Percentiles rank a stretch among this genome's conserved stretches.
Conservation (phyloP, 1,140 invertebrate species). For the Holcopasites calliopsidis region DNA sequence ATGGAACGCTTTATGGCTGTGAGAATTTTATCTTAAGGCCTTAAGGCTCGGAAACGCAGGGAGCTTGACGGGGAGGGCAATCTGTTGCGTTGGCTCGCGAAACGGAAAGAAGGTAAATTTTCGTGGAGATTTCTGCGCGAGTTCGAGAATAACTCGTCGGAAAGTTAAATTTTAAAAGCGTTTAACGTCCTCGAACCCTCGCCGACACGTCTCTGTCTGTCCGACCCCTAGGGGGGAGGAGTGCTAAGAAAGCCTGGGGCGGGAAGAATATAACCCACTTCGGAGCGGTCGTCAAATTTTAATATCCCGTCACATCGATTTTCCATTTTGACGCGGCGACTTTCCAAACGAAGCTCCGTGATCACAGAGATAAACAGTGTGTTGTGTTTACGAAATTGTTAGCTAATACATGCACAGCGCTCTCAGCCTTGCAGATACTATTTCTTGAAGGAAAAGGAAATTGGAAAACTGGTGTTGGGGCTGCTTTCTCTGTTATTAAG, state of each 20-base stretch:
- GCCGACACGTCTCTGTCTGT: slow-evolving; percentile 29
- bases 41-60: background rate
- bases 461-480: no score
- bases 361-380: background rate
- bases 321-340: slow-evolving; percentile 48
- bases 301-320: slow-evolving; percentile 64
- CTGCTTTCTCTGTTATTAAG: no score
- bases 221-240: background rate
- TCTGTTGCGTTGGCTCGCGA: slow-evolving; percentile 32
- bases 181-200: slow-evolving; percentile 55
- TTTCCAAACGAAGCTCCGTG: background rate
- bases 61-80: background rate
- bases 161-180: slow-evolving; percentile 65
- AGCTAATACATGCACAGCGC: no score
- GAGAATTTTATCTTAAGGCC: no score
- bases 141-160: slow-evolving; percentile 42
- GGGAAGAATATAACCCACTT: slow-evolving; percentile 57
- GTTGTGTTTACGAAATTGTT: background rate
- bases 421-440: no score
- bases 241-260: background rate
- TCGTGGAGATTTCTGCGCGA: slow-evolving; percentile 42
- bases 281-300: slow-evolving; percentile 60
- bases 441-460: no score
- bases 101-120: slow-evolving; percentile 52
- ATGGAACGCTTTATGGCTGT: no score